Evolutionary conservation across 30 jellyfish, hydroid and myxozoan genomes (phyloP).

Genomic region (Hydractinia symbiolongicarpus): DNA sequence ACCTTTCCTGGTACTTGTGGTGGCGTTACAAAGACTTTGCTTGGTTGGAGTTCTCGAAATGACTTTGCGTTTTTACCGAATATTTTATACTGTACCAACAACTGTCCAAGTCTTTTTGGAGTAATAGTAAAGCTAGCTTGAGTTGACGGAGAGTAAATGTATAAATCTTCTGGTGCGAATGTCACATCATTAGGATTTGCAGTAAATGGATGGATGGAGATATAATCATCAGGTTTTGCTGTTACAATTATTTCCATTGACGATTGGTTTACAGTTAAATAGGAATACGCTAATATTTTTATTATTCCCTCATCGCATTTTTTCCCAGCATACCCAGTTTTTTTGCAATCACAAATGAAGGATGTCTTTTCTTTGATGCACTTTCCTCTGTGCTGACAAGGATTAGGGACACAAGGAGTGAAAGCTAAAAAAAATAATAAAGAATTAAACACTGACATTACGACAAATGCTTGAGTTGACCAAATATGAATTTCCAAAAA

Average conservation of each 20-base stretch:
- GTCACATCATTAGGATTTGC: neutral
- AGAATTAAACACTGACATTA: too few relatives aligned
- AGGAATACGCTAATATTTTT: neutral
- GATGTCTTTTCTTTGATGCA: neutral
- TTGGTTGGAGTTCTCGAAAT: neutral
- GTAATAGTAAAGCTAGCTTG: neutral
- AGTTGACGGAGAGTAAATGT: neutral
- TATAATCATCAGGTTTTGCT: slow-evolving; percentile 9
- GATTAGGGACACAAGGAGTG: slow-evolving; percentile 6
- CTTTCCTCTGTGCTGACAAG: slow-evolving; percentile 20
- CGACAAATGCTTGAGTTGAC: too few relatives aligned
- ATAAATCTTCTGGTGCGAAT: neutral
- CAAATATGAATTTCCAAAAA: too few relatives aligned
- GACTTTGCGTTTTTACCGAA: neutral
- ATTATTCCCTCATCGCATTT: neutral
- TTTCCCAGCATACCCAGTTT: neutral
- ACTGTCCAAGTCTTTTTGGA: neutral
- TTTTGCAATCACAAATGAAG: slow-evolving; percentile 5
- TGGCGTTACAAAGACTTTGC: neutral
- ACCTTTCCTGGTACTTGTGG: neutral
- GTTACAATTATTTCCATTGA: neutral
- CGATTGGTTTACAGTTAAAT: neutral
- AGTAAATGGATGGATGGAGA: neutral
- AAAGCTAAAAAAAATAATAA: neutral
- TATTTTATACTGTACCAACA: neutral